Base-by-base conservation (phyloP, 2,797 vertebrate genomes). In the Distichodus sexfasciatus region DNA sequence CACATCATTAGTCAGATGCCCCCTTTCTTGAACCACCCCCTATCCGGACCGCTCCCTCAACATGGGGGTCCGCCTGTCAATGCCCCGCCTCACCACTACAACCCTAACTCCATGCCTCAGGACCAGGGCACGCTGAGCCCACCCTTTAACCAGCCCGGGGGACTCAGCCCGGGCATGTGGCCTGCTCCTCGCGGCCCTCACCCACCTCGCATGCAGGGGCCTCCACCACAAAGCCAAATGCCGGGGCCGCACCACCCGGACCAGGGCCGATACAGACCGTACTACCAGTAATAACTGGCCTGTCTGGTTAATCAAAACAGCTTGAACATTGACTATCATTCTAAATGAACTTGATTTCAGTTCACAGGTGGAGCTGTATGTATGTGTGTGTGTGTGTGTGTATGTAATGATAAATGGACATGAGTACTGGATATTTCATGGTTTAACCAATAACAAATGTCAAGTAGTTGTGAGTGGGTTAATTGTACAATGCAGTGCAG, bases 81-180 rank as follows among this genome's bases (percentile, higher is more conserved):
- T 0, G 94, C 93, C 0, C 95, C 94, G 15, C 95, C 94, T 66
- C 97, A 95, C 79, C 97, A 98, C 86, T 98, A 97, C 71, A 98
- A 96, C 76, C 96, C 95, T 53, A 80, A 71, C 70, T 69, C 79
- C 23, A 41, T 78, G 74, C 57, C 64, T 21, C 96, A 96, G 87
- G 96, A 99, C 88, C 96, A 98, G 90, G 96, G 96, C 82, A 99
- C 97, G 79, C 92, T 99, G 17, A 99, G 97, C 75, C 97, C 97
- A 72, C 97, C 97, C 1, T 99, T 98, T 77, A 96, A 85, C 81
- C 97, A 99, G 72, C 97, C 95, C 0, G 96, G 96, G 55, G 95
- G 95, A 46, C 93, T 98, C 86, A 98, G 97, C 79, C 96, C 96
- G 12, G 94, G 96, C 43, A 94, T 99, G 81, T 98, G 97, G 97